These are phyloP conservation scores for Taxidea taxus DNA, from an alignment of 2,113 vertebrate genomes.

Conservation along the genomic window DNA sequence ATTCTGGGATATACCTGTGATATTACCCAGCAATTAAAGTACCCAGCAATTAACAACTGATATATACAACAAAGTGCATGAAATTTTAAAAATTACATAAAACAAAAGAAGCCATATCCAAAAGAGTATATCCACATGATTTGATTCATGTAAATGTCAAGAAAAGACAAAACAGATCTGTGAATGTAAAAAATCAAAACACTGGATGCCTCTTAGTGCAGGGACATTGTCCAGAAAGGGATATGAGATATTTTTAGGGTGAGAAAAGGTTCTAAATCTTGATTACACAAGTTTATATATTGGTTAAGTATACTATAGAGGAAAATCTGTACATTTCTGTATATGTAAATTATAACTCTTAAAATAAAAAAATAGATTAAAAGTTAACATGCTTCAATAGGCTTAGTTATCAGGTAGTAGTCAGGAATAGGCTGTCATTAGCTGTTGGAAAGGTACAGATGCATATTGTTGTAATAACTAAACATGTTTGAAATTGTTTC, in stretches of 20 bases:
- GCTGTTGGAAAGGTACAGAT: not conserved
- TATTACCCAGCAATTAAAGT: not conserved
- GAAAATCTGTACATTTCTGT: not conserved
- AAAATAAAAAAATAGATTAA: not conserved
- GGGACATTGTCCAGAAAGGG: not conserved
- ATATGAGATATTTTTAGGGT: not conserved
- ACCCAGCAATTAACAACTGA: not conserved
- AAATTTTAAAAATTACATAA: not conserved
- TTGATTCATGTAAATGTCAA: not conserved
- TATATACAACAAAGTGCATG: not conserved
- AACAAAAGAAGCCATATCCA: not conserved
- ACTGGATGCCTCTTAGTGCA: not conserved
- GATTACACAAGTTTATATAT: not conserved
- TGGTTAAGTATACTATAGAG: not conserved
- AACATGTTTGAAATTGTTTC: not conserved
- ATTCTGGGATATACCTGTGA: not conserved
- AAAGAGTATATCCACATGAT: not conserved
- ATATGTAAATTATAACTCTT: not conserved
- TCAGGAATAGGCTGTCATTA: not conserved
- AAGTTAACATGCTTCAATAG: not conserved
- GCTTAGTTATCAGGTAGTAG: not conserved
- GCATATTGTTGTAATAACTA: not conserved
- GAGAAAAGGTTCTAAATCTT: not conserved
- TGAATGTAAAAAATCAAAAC: not conserved
- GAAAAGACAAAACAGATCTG: not conserved